Evolutionary conservation across 2,888 invertebrate genomes (phyloP).

Genomic region (Drosophila birchii): DNA sequence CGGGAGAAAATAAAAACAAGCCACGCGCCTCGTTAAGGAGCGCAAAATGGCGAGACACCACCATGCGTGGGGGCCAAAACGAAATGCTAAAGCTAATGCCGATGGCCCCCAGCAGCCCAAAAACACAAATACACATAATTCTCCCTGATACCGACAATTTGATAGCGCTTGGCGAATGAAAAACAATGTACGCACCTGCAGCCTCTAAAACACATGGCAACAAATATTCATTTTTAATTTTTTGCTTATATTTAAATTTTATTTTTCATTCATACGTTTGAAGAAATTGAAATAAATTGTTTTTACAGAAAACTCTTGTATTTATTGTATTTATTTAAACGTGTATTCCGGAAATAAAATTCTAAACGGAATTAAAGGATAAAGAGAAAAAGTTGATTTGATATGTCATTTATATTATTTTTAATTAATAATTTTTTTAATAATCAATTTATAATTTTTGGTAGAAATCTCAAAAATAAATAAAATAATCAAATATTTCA

Average conservation of each 20-base stretch:
- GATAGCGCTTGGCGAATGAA: constrained; percentile 15
- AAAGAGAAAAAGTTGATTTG: too few relatives aligned
- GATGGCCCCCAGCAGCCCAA: constrained; percentile 35
- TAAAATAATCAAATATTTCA: too few relatives aligned
- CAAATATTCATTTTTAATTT: constrained; percentile 6
- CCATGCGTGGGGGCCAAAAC: constrained; percentile 10
- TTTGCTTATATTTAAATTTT: background rate
- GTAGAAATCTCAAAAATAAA: too few relatives aligned
- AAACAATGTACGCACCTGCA: constrained; percentile 27
- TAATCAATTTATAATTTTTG: too few relatives aligned
- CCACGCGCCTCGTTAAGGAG: constrained; percentile 26
- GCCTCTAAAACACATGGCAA: constrained; percentile 12
- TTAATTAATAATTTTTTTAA: too few relatives aligned
- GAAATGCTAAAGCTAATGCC: constrained; percentile 2
- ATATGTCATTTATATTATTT: too few relatives aligned
- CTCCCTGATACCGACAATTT: constrained; percentile 29
- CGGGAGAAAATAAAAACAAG: constrained; percentile 6
- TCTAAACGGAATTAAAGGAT: too few relatives aligned
- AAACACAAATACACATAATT: constrained; percentile 13
- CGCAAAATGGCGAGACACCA: background rate
- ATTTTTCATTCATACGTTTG: constrained; percentile 3
- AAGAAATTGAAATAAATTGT: too few relatives aligned
- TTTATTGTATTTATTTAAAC: too few relatives aligned
- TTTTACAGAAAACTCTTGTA: too few relatives aligned
- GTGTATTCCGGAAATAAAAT: too few relatives aligned